Evolutionary conservation across 2,888 invertebrate species (phyloP).

Genomic region (Uropetala carovei): DNA sequence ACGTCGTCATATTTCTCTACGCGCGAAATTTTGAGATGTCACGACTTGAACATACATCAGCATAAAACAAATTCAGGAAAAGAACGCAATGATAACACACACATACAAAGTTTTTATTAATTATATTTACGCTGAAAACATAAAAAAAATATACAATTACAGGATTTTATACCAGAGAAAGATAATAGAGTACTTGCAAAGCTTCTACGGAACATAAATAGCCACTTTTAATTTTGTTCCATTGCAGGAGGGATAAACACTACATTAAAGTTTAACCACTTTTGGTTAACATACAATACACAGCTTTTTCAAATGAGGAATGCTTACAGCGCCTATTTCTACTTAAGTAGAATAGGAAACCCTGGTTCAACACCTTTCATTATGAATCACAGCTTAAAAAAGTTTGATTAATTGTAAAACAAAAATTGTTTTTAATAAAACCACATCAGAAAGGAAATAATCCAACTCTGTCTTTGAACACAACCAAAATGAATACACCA

Average conservation of each 20-base stretch:
- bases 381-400: conserved; percentile 62
- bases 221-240: conserved; percentile 36
- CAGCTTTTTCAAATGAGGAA: conserved; percentile 55
- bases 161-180: conserved; percentile 65
- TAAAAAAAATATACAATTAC: conserved; percentile 67
- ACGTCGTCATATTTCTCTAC: neutral
- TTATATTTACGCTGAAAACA: conserved; percentile 67
- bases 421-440: conserved; percentile 21
- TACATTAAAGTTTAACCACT: conserved; percentile 46
- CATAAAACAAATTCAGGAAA: neutral
- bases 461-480: conserved; percentile 25
- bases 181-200: conserved; percentile 62
- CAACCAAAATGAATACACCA: conserved; percentile 53
- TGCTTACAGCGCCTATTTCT: conserved; percentile 55
- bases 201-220: conserved; percentile 64
- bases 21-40: neutral
- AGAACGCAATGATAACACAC: neutral
- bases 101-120: conserved; percentile 66
- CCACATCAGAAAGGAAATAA: conserved; percentile 47
- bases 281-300: conserved; percentile 49
- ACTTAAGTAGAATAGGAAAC: conserved; percentile 59
- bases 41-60: too few species aligned
- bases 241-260: conserved; percentile 39
- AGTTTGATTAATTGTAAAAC: conserved; percentile 41
- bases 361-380: conserved; percentile 62